Base-by-base conservation (phyloP, 2,113 vertebrate species). In the Ramphastos sulfuratus region DNA sequence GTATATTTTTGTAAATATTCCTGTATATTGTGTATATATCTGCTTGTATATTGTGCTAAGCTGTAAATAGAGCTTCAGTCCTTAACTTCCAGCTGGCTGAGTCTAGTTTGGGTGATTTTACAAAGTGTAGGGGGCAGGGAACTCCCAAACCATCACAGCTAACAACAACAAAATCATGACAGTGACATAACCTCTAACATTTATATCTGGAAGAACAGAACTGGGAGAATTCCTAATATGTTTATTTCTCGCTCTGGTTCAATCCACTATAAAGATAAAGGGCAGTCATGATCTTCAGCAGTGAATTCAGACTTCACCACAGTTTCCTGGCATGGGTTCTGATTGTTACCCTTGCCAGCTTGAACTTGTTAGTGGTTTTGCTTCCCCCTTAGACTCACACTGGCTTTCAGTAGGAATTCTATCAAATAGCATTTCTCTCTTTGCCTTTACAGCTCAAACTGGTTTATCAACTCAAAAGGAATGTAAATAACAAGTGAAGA, bases 401-500 rank as follows among this genome's bases (percentile, higher is more conserved):
- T 60, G 91, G 80, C 86, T 90, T 91, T 90, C 66, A 74, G 86
- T n/a, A 79, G 21, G 76, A 95, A 95, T 93, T 88, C 85, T 95
- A 94, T 95, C 93, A 95, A 90, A 94, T 2, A 94, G 64, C 80
- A 74, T 89, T 95, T 92, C 73, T 87, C 71, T 85, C 74, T 94
- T 72, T 21, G 83, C 91, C 96, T 82, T 86, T 93, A 95, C 5
- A 1, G 67, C 63, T 87, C 92, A 95, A 95, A 94, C 87, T 90
- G 92, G 89, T 91, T 87, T 86, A 87, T 94, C 77, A 89, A 82
- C 70, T 90, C 81, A 87, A n/a, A 83, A 87, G 90, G 89, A 96
- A 76, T 94, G 92, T 86, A 95, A 90, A 85, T 84, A 95, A 52
- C 86, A 93, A 85, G 54, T n/a, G 89, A 89, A 78, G 79, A 88